Base-by-base conservation (phyloP, 2,797 vertebrate genomes). In the Microctenopoma stevenorrisi region DNA sequence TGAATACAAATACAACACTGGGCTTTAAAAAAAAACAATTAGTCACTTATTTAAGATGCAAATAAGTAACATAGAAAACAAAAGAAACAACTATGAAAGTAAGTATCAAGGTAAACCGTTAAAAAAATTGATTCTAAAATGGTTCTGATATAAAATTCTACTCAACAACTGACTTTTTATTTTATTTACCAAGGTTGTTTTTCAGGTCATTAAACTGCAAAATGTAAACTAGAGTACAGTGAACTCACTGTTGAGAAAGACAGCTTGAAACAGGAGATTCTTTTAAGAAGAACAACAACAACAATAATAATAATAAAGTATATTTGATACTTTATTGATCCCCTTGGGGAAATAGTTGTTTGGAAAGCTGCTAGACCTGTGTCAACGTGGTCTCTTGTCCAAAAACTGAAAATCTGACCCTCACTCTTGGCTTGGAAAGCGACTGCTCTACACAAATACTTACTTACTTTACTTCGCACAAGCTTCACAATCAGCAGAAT, bases 131-230 rank as follows among this genome's bases (percentile, higher is more conserved):
- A 13, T 35, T 26, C 3, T 1, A 12, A 1, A 61, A 42, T 43
- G 7, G n/a, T 25, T 7, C 12, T 16, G 9, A 35, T 60, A 16
- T 33, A n/a, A 50, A 55, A 22, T 35, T 10, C 6, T 11, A 49
- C 35, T 3, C 15, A 18, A 28, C 18, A 42, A 43, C n/a, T 66
- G 16, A 37, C 1, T 35, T 8, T 8, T 35, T 22, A 22, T 18
- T 51, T 55, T 57, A 4, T 54, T 64, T 52, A 13, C 10, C 28
- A 4, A 12, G 56, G 11, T n/a, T n/a, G 15, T 42, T 72, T 65
- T 22, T 28, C 10, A 38, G 2, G 25, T 53, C 0, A 16, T 14
- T 50, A 52, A 60, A 64, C 3, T 40, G n/a, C n/a, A 75, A 50
- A 1, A 0, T 22, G 33, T 51, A 1, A 62, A 57, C 15, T 22